Base-by-base conservation (phyloP, 2,888 invertebrate species). In the Tetranychus truncatus region DNA sequence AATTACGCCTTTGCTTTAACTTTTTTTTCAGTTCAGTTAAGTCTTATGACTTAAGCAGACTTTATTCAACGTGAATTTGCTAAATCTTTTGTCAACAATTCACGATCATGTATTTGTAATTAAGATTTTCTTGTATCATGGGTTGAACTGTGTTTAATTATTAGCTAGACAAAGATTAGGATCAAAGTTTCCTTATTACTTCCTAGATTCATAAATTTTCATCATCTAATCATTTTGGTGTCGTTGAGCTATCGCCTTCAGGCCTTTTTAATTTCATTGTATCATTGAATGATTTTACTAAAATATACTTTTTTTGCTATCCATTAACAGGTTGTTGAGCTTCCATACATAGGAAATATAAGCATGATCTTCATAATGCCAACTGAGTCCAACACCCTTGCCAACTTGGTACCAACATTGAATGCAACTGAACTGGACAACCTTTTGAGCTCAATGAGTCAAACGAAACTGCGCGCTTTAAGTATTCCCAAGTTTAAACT, bases 351-450 rank as follows among this genome's bases (percentile, higher is more conserved):
- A 24, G 66, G 73, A 65, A 73, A 73, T 20, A 24, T 45, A 11
- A 65, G 65, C 24, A 73, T 73, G 73, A 65, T 73, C 46, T 20
- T 73, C 55, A 65, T 73, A 15, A 20, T 73, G 24, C 73, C 73
- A 5, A 55, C 34, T 69, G 69, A 69, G 5, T 24, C 21, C 69
- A 69, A 69, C 55, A 55, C 55, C 15, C 15, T 55, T 9, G 9
- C 55, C 55, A 55, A 55, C 15, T 55, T 55, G 15, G 15, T 55
- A 15, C 55, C 55, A 15, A 55, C 55, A 15, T 55, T 55, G 15
- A 15, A 55, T 2, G 11, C 9, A 55, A 55, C 55, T 9, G 55
- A 55, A 55, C 15, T 55, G 15, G 55, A 55, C 9, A 55, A 15
- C 11, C 55, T 55, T 55, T 55, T 55, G 55, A 55, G 15, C 15